Evolutionary conservation across 2,888 invertebrate genomes (phyloP).

Genomic region (Melanostoma scalare): DNA sequence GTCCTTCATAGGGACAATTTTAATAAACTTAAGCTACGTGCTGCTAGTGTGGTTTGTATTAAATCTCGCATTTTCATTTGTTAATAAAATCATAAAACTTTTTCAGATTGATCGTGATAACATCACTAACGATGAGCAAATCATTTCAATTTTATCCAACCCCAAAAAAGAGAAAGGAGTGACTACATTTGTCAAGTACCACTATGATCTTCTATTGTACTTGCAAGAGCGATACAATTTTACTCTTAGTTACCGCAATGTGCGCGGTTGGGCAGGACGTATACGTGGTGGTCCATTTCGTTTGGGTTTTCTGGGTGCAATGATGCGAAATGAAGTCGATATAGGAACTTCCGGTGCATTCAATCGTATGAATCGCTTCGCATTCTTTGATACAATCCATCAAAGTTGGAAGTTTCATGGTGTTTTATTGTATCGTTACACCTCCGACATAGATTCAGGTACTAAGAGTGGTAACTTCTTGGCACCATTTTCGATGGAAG

Average conservation of each 20-base stretch:
- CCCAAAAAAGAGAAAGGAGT: constrained; percentile 77
- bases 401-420: constrained; percentile 80
- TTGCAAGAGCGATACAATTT: constrained; percentile 79
- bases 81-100: neutral
- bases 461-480: constrained; percentile 78
- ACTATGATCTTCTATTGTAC: constrained; percentile 76
- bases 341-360: constrained; percentile 79
- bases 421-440: constrained; percentile 79
- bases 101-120: constrained; percentile 79
- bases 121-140: constrained; percentile 76
- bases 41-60: constrained; percentile 78
- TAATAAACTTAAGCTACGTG: constrained; percentile 76
- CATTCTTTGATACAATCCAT: constrained; percentile 79
- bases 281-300: constrained; percentile 78
- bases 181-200: constrained; percentile 79
- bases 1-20: constrained; percentile 76
- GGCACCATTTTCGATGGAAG: constrained; percentile 78
- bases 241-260: constrained; percentile 78
- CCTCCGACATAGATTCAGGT: constrained; percentile 77
- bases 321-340: constrained; percentile 80
- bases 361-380: constrained; percentile 79
- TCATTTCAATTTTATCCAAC: constrained; percentile 75
- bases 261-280: constrained; percentile 80
- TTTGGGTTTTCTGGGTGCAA: constrained; percentile 78
- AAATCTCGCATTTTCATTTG: neutral